Percentiles rank a stretch among this genome's conserved stretches.
Conservation (phyloP, 2,888 invertebrate genomes). For the Prosopocoilus inquinatus region DNA sequence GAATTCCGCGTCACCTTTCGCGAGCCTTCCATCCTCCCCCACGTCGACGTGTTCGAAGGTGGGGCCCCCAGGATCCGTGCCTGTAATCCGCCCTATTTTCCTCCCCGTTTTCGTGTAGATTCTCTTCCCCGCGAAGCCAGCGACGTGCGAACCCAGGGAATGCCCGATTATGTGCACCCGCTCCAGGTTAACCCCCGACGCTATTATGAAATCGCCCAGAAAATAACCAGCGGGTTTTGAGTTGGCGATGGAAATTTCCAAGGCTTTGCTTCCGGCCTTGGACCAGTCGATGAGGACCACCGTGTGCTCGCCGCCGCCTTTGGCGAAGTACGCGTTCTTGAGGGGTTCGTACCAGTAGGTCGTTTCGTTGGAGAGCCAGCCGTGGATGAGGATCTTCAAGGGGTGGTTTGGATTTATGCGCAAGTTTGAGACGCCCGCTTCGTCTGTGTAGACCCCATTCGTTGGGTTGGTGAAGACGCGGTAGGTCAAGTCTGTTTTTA, state of each 20-base stretch:
- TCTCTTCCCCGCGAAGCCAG: constrained; percentile 39
- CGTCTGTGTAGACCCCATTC: constrained; percentile 25
- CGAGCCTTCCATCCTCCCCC: constrained; percentile 40
- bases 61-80: constrained; percentile 52
- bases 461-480: constrained; percentile 29
- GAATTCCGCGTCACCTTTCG: constrained; percentile 44
- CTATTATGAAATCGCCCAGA: constrained; percentile 46
- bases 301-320: constrained; percentile 47
- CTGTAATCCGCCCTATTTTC: constrained; percentile 50
- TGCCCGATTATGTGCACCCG: constrained; percentile 51
- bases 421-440: constrained; percentile 22
- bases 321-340: constrained; percentile 47
- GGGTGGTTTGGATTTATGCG: constrained; percentile 28
- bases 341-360: constrained; percentile 44
- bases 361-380: constrained; percentile 52
- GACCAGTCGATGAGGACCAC: constrained; percentile 52
- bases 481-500: constrained; percentile 30
- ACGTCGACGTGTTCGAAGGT: constrained; percentile 30
- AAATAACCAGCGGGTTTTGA: constrained; percentile 49
- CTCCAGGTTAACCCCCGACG: constrained; percentile 39
- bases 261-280: constrained; percentile 33
- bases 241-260: constrained; percentile 48
- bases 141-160: constrained; percentile 48
- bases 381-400: constrained; percentile 53
- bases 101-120: constrained; percentile 31